Evolutionary conservation across 2,797 vertebrate species (phyloP).

Genomic region (Miichthys miiuy): DNA sequence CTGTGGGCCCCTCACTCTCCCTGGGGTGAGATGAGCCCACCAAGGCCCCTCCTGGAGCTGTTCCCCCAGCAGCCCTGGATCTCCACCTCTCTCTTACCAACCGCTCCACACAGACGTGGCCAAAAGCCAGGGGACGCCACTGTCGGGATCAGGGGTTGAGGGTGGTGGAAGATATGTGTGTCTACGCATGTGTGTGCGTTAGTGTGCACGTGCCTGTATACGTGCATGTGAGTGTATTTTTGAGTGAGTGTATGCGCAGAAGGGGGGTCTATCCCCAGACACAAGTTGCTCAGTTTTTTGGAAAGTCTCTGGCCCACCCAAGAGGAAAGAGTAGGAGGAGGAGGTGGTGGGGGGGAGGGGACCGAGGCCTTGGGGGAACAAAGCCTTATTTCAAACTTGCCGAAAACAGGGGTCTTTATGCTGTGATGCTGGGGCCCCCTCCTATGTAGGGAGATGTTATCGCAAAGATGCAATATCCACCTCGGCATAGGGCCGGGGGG

Average conservation of each 20-base stretch:
- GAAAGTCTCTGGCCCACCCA: conserved; percentile 85
- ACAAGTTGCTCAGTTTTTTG: conserved; percentile 87
- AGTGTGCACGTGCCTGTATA: conserved; percentile 61
- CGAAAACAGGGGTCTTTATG: conserved; percentile 87
- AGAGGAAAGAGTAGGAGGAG: conserved; percentile 83
- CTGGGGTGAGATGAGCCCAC: conserved; percentile 79
- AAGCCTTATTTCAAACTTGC: conserved; percentile 86
- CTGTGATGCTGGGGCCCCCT: conserved; percentile 81
- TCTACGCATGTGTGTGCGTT: conserved; percentile 25
- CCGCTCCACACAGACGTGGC: conserved; percentile 76
- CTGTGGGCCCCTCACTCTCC: conserved; percentile 74
- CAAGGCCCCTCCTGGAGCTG: conserved; percentile 72
- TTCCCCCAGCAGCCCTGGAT: conserved; percentile 67
- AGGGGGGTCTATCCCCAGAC: conserved; percentile 79
- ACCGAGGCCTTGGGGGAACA: conserved; percentile 79
- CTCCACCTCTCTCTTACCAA: conserved; percentile 73
- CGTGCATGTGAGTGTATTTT: conserved; percentile 53
- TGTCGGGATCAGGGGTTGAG: conserved; percentile 68
- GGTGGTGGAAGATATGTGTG: conserved; percentile 62
- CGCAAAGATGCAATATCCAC: conserved; percentile 88
- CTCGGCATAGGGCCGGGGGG: conserved; percentile 73
- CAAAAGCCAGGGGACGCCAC: conserved; percentile 78
- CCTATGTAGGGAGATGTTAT: conserved; percentile 86
- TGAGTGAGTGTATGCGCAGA: conserved; percentile 54
- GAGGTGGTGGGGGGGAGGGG: conserved; percentile 67